phyloP scores from a whole-genome alignment of 1,140 invertebrate species.

The Bombus superbus region DNA sequence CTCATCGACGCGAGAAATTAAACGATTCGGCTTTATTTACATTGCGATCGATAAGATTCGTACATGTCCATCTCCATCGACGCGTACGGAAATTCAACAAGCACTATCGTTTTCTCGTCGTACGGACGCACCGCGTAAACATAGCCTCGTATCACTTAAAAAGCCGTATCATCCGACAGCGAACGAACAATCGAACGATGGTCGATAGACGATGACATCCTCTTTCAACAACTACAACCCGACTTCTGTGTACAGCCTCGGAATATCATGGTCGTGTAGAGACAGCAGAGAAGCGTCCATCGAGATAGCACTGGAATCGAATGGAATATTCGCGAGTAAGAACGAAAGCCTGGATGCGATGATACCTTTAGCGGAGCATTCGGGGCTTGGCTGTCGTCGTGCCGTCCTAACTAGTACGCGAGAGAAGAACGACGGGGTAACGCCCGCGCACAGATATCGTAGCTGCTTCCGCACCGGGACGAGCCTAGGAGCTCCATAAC shows the following conservation, averaged over 20 bases:
- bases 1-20: background rate
- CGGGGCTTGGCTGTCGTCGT: conserved; percentile 18
- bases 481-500: conserved; percentile 49
- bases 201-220: background rate
- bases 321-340: no score
- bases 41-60: background rate
- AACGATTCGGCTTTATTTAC: background rate
- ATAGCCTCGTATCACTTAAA: background rate
- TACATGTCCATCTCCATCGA: background rate
- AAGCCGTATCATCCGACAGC: background rate
- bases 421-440: conserved; percentile 47
- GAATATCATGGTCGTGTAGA: background rate
- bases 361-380: conserved; percentile 33
- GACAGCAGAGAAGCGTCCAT: background rate
- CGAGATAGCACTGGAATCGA: background rate
- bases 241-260: background rate
- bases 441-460: conserved; percentile 54
- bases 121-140: background rate
- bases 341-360: conserved; percentile 10
- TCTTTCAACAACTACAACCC: background rate
- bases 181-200: background rate
- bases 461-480: conserved; percentile 45
- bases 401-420: conserved; percentile 30
- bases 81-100: background rate
- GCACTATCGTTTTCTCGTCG: background rate